A percentile compares a stretch with the other conserved stretches of the same genome.
phyloP scores from a whole-genome alignment of 2,888 invertebrate genomes.

The Eupeodes luniger region DNA sequence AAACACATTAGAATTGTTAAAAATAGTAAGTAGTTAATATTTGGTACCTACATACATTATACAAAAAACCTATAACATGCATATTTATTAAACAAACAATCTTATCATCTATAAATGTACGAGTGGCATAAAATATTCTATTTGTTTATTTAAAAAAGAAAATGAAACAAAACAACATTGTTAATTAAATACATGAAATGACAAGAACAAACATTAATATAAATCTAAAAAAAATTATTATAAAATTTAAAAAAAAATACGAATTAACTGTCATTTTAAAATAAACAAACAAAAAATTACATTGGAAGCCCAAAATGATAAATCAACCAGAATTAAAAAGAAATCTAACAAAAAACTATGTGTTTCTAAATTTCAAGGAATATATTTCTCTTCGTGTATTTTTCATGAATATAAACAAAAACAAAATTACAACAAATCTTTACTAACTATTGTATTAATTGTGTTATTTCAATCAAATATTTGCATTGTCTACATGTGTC shows the following conservation, averaged over 20 bases:
- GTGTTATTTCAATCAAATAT: constrained; percentile 69
- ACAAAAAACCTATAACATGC: constrained; percentile 66
- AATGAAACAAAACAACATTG: neutral
- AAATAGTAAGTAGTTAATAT: constrained; percentile 46
- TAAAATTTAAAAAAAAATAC: constrained; percentile 27
- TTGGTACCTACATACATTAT: constrained; percentile 66
- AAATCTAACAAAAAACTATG: constrained; percentile 59
- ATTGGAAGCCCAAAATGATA: constrained; percentile 61
- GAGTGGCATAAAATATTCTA: constrained; percentile 59
- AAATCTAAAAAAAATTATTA: constrained; percentile 18
- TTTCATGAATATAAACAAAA: constrained; percentile 30
- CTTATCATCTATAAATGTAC: constrained; percentile 67
- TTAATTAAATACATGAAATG: constrained; percentile 46
- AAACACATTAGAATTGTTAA: constrained; percentile 64
- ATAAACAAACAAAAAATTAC: constrained; percentile 40
- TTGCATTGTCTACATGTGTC: constrained; percentile 75
- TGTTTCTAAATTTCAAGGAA: constrained; percentile 72
- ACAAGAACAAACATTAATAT: constrained; percentile 10
- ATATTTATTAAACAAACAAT: constrained; percentile 63
- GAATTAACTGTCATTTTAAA: constrained; percentile 51
- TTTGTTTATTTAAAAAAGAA: constrained; percentile 57
- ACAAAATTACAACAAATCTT: constrained; percentile 28
- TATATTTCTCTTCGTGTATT: constrained; percentile 66
- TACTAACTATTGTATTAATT: constrained; percentile 66
- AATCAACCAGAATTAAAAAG: constrained; percentile 44